Percentiles rank a stretch among this genome's conserved stretches.
Evolutionary conservation across 2,797 vertebrate genomes (phyloP).

Genomic region (Benthosema pterotum): DNA sequence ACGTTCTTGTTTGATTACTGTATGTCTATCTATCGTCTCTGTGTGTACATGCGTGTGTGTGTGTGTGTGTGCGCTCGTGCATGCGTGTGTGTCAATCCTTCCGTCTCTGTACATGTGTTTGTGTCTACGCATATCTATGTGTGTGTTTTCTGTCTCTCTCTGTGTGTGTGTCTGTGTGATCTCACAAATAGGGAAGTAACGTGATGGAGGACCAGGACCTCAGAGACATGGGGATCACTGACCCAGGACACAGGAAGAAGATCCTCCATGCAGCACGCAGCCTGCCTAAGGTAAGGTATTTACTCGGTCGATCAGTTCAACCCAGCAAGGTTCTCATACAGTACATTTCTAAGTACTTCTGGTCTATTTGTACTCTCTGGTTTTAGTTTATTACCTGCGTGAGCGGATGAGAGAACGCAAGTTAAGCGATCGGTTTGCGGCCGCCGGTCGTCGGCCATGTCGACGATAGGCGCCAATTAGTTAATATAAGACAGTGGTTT

Average conservation of each 20-base stretch:
- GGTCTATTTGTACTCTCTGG: too few relatives aligned
- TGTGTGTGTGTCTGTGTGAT: slow-evolving; percentile 61
- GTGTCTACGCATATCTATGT: slow-evolving; percentile 15
- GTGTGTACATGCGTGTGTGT: slow-evolving; percentile 9
- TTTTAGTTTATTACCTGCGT: too few relatives aligned
- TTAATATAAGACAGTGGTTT: too few relatives aligned
- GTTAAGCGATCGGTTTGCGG: too few relatives aligned
- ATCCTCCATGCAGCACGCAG: slow-evolving; percentile 92
- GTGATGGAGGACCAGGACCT: slow-evolving; percentile 99
- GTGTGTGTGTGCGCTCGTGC: neutral
- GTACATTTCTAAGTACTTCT: too few relatives aligned
- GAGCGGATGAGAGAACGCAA: too few relatives aligned
- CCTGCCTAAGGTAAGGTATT: slow-evolving; percentile 95
- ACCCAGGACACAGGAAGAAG: slow-evolving; percentile 92
- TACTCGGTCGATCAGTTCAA: slow-evolving; percentile 17
- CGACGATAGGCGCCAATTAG: too few relatives aligned
- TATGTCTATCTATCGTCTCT: slow-evolving; percentile 38
- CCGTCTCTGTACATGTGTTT: neutral
- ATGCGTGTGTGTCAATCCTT: neutral
- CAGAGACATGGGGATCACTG: slow-evolving; percentile 92
- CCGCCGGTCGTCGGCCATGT: too few relatives aligned
- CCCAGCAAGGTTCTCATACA: neutral
- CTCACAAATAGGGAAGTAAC: slow-evolving; percentile 82
- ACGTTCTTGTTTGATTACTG: slow-evolving; percentile 5
- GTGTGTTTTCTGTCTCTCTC: slow-evolving; percentile 56